Conservation (phyloP, 2,113 vertebrate species). For the Ifrita kowaldi region DNA sequence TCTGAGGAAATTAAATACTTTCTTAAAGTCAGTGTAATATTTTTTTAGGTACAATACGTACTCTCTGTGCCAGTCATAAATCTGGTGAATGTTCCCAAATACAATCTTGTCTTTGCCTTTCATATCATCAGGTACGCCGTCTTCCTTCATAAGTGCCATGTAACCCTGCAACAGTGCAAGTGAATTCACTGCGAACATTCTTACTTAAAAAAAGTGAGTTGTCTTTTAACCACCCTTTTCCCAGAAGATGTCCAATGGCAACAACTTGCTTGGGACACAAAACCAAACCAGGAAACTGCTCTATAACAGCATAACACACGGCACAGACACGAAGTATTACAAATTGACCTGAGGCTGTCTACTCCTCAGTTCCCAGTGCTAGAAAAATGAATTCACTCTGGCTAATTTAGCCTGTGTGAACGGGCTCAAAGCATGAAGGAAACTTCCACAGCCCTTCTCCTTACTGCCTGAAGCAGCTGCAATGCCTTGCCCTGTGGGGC, state of each 20-base stretch:
- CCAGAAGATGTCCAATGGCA: neutral
- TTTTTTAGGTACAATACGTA: conserved; percentile 69
- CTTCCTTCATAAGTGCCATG: conserved; percentile 95
- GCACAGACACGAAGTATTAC: neutral
- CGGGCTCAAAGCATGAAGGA: neutral
- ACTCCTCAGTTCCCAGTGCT: too few species aligned
- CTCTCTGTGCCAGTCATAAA: conserved; percentile 99
- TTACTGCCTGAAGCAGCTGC: neutral
- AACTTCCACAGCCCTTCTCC: neutral
- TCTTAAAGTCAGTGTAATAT: neutral
- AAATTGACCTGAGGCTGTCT: neutral
- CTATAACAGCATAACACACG: neutral
- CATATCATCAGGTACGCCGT: conserved; percentile 96
- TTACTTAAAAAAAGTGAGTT: neutral
- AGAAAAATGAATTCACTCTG: neutral
- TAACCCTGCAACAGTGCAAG: conserved; percentile 82
- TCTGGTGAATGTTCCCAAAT: conserved; percentile 98
- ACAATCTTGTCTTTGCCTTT: conserved; percentile 99
- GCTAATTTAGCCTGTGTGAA: neutral
- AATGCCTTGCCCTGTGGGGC: neutral
- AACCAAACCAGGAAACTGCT: neutral
- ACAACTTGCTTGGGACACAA: neutral
- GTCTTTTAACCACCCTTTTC: neutral
- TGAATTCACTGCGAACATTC: neutral
- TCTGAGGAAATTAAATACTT: neutral